phyloP scores from a whole-genome alignment of 2,888 invertebrate species.

The Cremastinae sp. region DNA sequence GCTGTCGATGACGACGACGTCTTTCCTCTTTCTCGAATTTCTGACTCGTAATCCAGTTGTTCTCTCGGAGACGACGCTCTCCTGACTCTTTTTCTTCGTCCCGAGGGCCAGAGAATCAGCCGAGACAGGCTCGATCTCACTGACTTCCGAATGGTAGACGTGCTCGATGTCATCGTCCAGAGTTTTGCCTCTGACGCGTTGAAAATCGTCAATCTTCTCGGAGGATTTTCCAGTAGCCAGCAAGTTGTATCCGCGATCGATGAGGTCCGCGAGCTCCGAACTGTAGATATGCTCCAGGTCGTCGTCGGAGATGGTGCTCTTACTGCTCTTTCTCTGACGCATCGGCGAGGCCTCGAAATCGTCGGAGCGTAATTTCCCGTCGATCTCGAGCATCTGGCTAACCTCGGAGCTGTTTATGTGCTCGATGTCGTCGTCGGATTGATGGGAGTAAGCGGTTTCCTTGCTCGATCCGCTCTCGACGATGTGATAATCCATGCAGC shows the following conservation, averaged over 20 bases:
- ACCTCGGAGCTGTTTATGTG: constrained; percentile 71
- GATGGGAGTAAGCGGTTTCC: constrained; percentile 62
- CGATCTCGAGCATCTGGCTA: constrained; percentile 54
- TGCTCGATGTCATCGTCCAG: constrained; percentile 78
- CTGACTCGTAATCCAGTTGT: constrained; percentile 37
- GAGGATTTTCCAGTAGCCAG: constrained; percentile 21
- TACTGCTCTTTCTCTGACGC: constrained; percentile 60
- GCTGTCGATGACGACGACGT: constrained; percentile 70
- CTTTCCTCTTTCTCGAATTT: constrained; percentile 66
- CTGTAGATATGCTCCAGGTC: constrained; percentile 73
- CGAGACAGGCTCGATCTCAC: constrained; percentile 37
- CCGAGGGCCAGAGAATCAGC: neutral
- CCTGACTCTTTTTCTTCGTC: constrained; percentile 47
- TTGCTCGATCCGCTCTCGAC: constrained; percentile 65
- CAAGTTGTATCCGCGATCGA: constrained; percentile 47
- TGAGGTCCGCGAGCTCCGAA: constrained; percentile 66
- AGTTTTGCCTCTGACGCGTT: constrained; percentile 33
- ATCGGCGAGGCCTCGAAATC: constrained; percentile 56
- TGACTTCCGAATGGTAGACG: constrained; percentile 70
- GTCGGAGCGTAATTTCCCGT: constrained; percentile 38
- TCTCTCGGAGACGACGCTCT: constrained; percentile 24
- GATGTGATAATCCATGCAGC: constrained; percentile 73
- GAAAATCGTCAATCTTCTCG: constrained; percentile 40
- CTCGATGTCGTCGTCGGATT: constrained; percentile 76
- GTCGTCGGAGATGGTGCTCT: constrained; percentile 70